Conservation (phyloP, 2,797 vertebrate species). For the Sciurus carolinensis region DNA sequence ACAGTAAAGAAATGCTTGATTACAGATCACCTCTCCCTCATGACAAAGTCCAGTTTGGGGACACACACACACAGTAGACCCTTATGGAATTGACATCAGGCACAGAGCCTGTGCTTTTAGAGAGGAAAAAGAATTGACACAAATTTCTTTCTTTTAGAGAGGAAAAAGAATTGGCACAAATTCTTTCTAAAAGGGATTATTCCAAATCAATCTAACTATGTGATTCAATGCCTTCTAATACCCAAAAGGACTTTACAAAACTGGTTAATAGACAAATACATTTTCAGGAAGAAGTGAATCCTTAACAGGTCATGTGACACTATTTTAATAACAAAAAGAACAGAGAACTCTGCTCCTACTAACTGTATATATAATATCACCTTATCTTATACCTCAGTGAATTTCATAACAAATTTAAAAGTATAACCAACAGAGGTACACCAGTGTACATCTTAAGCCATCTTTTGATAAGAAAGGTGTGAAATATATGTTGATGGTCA, state of each 20-base stretch:
- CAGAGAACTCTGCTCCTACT: constrained; percentile 32
- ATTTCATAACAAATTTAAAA: constrained; percentile 12
- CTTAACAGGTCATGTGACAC: constrained; percentile 71
- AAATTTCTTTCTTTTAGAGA: constrained; percentile 71
- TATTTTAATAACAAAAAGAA: constrained; percentile 51
- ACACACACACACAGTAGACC: background rate
- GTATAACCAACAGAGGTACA: background rate
- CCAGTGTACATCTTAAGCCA: background rate
- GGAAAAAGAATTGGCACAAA: constrained; percentile 76
- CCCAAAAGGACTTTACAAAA: constrained; percentile 84
- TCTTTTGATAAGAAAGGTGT: background rate
- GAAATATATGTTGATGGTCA: background rate
- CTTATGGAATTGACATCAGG: constrained; percentile 82
- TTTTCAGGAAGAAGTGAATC: constrained; percentile 78
- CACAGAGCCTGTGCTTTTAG: constrained; percentile 73
- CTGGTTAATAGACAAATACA: constrained; percentile 74
- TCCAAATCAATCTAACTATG: constrained; percentile 79
- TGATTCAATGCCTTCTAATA: constrained; percentile 11
- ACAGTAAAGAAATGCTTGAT: constrained; percentile 68
- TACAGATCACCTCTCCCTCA: constrained; percentile 47
- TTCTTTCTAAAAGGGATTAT: constrained; percentile 83
- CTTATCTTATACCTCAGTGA: background rate
- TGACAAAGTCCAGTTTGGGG: constrained; percentile 28
- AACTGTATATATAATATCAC: background rate
- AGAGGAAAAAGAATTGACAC: constrained; percentile 80